Evolutionary conservation across 2,113 vertebrate species (phyloP).

Genomic region (Ginglymostoma cirratum): DNA sequence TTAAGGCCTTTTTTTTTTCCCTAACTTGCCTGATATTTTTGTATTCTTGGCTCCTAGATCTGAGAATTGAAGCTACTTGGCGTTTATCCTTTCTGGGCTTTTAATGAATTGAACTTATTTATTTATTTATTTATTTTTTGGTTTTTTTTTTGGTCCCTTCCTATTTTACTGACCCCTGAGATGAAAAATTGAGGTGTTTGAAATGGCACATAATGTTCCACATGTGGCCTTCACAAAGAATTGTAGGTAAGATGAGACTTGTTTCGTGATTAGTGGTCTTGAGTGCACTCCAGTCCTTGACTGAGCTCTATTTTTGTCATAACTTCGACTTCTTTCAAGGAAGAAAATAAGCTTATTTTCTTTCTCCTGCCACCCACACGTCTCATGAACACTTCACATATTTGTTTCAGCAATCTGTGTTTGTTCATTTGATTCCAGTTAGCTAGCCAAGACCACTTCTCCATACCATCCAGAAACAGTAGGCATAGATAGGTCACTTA

Average conservation of each 20-base stretch:
- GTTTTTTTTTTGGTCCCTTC: neutral
- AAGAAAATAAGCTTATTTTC: neutral
- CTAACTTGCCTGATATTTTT: neutral
- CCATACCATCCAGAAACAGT: no score
- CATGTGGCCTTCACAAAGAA: slow-evolving; percentile 10
- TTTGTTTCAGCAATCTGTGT: neutral
- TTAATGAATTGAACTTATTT: neutral
- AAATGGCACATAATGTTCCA: slow-evolving; percentile 23
- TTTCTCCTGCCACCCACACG: no score
- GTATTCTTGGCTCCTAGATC: neutral
- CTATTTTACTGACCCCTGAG: neutral
- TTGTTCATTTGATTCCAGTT: neutral
- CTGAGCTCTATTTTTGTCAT: neutral
- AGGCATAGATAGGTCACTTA: no score
- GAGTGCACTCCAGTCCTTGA: slow-evolving; percentile 16
- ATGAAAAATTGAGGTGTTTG: neutral
- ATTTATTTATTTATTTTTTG: no score
- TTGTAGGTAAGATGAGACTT: neutral
- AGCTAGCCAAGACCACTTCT: no score
- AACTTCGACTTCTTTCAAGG: neutral
- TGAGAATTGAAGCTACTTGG: neutral
- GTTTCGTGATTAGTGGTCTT: neutral
- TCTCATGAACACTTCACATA: neutral
- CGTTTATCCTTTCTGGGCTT: neutral
- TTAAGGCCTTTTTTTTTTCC: no score